Percentiles rank a stretch among this genome's conserved stretches.
phyloP scores from a whole-genome alignment of 2,797 vertebrate genomes.

The Sebastes kiyomatsui region DNA sequence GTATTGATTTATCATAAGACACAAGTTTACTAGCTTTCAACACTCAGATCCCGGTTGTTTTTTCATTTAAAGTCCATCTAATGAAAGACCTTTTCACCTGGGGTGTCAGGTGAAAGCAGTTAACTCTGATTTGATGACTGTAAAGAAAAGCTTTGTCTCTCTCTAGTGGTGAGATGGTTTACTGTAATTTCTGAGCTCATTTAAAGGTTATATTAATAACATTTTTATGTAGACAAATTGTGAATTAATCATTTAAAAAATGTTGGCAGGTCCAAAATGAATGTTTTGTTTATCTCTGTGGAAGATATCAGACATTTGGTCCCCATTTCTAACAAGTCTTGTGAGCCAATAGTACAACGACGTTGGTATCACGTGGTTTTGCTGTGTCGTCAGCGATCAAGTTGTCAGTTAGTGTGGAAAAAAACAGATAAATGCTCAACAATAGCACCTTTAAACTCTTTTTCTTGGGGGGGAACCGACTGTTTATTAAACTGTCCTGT shows the following conservation, averaged over 20 bases:
- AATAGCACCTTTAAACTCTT: background rate
- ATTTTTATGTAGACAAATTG: too few relatives aligned
- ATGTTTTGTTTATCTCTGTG: too few relatives aligned
- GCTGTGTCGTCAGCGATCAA: too few relatives aligned
- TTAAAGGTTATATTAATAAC: background rate
- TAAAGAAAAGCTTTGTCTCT: constrained; percentile 16
- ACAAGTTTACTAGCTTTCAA: background rate
- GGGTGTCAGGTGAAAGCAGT: background rate
- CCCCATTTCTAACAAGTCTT: too few relatives aligned
- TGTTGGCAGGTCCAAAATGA: too few relatives aligned
- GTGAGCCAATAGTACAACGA: too few relatives aligned
- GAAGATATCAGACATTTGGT: too few relatives aligned
- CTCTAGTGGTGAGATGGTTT: constrained; percentile 37
- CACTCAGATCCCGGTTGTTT: fast-evolving
- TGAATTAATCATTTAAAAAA: too few relatives aligned
- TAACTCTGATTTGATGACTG: background rate
- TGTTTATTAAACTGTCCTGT: constrained; percentile 18
- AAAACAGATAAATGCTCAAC: too few relatives aligned
- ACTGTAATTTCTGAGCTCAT: background rate
- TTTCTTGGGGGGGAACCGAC: background rate
- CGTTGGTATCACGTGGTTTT: too few relatives aligned
- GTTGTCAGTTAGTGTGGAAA: too few relatives aligned
- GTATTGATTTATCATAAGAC: background rate
- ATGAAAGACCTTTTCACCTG: background rate
- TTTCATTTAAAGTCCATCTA: background rate